Percentiles rank a stretch among this genome's conserved stretches.
phyloP scores from a whole-genome alignment of 2,888 invertebrate species.

The Lepidonotus clava region DNA sequence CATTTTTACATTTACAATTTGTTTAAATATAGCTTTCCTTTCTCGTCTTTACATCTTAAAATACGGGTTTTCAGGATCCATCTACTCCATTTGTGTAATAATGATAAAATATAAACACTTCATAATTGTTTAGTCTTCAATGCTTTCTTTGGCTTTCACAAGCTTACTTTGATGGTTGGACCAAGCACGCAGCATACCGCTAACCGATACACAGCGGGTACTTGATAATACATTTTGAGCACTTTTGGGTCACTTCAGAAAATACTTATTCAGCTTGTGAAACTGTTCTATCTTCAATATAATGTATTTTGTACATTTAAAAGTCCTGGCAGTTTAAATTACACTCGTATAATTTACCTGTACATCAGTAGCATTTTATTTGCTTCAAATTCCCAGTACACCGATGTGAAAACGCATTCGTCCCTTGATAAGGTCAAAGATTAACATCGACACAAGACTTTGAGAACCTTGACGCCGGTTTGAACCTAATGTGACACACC shows the following conservation, averaged over 20 bases:
- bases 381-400: too few species aligned
- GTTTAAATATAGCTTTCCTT: constrained; percentile 9
- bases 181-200: not conserved
- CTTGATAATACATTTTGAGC: constrained; percentile 40
- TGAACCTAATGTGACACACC: too few species aligned
- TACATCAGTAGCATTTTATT: too few species aligned
- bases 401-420: too few species aligned
- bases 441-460: too few species aligned
- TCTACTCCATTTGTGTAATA: constrained; percentile 1
- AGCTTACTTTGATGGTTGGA: constrained; percentile 36
- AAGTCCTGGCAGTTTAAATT: not conserved
- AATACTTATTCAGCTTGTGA: constrained; percentile 50
- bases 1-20: not conserved
- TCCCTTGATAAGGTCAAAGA: too few species aligned
- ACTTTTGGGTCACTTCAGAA: constrained; percentile 43
- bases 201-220: not conserved
- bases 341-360: not conserved
- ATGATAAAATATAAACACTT: constrained; percentile 46
- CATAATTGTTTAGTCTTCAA: constrained; percentile 35
- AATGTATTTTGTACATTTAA: not conserved
- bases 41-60: constrained; percentile 34
- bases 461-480: too few species aligned
- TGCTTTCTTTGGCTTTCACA: constrained; percentile 47
- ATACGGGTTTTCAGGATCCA: constrained; percentile 38
- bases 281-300: constrained; percentile 11